Evolutionary conservation across 2,888 invertebrate genomes (phyloP).

Genomic region (Xanthia togata): DNA sequence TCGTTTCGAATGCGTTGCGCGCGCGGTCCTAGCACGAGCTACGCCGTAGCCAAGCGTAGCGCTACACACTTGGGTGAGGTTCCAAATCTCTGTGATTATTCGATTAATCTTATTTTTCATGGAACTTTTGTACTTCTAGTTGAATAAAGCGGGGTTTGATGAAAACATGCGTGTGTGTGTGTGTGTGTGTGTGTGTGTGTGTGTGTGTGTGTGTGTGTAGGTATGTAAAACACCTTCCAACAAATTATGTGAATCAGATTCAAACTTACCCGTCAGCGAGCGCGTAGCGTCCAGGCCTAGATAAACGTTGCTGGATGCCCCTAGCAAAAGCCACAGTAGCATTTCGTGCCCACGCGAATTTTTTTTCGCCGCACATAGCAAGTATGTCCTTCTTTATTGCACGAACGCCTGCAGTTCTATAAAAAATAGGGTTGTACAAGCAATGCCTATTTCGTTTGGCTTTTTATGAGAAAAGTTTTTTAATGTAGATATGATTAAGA

Average conservation of each 20-base stretch:
- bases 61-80: background rate
- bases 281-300: slow-evolving; percentile 78
- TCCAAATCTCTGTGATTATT: background rate
- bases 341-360: slow-evolving; percentile 84
- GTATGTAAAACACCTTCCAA: background rate
- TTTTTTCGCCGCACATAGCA: slow-evolving; percentile 78
- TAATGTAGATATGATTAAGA: background rate
- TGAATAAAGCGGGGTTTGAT: background rate
- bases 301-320: slow-evolving; percentile 82
- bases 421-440: slow-evolving; percentile 7
- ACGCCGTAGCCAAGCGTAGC: slow-evolving; percentile 34
- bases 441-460: background rate
- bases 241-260: background rate
- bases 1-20: background rate
- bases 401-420: slow-evolving; percentile 70
- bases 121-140: background rate
- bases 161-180: background rate
- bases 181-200: too few species aligned
- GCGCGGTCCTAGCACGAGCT: background rate
- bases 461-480: background rate
- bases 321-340: slow-evolving; percentile 85
- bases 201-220: too few species aligned
- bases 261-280: slow-evolving; percentile 81
- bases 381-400: slow-evolving; percentile 79
- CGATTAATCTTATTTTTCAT: background rate